Conservation (phyloP, 2,113 vertebrate species). For the Loxodonta africana region DNA sequence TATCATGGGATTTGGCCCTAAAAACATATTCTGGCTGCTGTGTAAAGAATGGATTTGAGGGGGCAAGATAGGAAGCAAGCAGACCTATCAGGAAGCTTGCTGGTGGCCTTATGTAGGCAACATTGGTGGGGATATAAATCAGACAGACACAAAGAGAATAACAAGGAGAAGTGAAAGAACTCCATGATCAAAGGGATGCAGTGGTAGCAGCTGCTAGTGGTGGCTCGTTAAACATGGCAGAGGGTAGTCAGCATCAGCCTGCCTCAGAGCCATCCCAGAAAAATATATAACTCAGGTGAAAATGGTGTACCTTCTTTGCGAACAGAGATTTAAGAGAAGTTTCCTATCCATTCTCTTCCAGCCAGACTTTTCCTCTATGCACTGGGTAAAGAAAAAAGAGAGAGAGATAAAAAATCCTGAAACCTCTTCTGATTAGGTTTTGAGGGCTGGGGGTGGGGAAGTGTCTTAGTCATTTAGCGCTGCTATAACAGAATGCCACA, state of each 20-base stretch:
- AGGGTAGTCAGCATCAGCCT: no score
- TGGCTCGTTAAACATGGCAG: neutral
- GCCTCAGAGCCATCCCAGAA: neutral
- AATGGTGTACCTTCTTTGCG: neutral
- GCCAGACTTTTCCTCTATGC: neutral
- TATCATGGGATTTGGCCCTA: neutral
- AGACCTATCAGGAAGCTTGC: neutral
- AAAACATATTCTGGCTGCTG: neutral
- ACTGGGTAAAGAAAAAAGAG: no score
- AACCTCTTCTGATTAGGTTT: neutral
- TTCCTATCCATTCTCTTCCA: neutral
- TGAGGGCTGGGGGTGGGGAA: neutral
- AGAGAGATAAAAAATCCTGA: no score
- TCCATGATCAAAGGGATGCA: neutral
- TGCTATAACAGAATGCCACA: no score
- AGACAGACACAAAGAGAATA: neutral
- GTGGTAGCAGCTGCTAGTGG: accelerated
- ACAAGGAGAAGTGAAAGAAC: neutral
- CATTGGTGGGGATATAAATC: no score
- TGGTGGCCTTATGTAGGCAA: no score
- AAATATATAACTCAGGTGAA: neutral
- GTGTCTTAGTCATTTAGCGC: no score
- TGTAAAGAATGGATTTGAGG: neutral
- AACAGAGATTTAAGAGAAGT: neutral
- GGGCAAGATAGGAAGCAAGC: neutral